Evolutionary conservation across 2,113 vertebrate species (phyloP).

Genomic region (Vimba vimba): DNA sequence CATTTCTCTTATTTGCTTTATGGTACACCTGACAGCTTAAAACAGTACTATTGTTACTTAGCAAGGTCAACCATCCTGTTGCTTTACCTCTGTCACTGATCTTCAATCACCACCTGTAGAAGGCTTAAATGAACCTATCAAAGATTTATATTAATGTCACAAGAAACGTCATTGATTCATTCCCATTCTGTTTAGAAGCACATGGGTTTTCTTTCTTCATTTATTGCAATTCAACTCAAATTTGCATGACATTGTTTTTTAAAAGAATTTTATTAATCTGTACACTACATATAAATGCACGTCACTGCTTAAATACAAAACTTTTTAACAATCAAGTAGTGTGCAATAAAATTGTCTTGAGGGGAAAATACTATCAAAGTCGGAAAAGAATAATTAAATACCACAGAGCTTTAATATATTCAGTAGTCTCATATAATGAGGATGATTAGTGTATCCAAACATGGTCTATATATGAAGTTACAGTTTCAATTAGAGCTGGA

Average conservation of each 20-base stretch:
- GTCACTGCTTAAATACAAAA: conserved; percentile 7
- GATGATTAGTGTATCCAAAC: neutral
- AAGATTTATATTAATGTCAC: neutral
- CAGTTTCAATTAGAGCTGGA: neutral
- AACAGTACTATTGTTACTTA: neutral
- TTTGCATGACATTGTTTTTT: neutral
- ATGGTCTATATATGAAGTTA: neutral
- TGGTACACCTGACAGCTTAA: neutral
- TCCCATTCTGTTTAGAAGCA: neutral
- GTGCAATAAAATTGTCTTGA: neutral
- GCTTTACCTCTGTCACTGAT: neutral
- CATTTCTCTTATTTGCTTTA: neutral
- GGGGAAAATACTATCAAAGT: neutral
- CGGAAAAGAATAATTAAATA: neutral
- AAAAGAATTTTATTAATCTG: conserved; percentile 25
- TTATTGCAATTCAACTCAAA: neutral
- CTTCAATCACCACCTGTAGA: no score
- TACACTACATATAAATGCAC: conserved; percentile 14
- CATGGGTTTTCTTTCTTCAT: neutral
- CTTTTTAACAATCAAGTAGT: neutral
- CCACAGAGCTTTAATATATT: neutral
- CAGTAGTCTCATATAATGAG: neutral
- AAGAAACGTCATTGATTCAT: neutral
- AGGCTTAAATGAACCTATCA: neutral
- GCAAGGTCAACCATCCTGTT: neutral